Base-by-base conservation (phyloP, 2,113 vertebrate genomes). In the Cyanoramphus novaezelandiae region DNA sequence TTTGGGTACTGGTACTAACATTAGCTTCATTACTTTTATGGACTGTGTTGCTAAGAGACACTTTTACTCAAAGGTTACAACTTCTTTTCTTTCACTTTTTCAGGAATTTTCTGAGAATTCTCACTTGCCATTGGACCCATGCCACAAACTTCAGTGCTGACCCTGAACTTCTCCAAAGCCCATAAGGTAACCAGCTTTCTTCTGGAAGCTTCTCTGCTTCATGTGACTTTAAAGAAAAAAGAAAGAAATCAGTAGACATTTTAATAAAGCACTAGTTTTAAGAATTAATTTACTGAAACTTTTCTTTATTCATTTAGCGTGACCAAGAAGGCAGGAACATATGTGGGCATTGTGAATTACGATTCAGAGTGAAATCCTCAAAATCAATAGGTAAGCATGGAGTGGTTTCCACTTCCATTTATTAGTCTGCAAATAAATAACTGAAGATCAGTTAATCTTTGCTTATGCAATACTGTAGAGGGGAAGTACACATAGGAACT, bases 221-320 rank as follows among this genome's bases (percentile, higher is more conserved):
- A 77, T 5, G 5, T n/a, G 21, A 62, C 13, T 76, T 92, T 23
- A 57, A 87, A 78, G 7, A 52, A 89, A 80, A 90, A 24, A 46
- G 39, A 28, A 46, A 39, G 39, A 7, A 59, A 1, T 39, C 23
- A 81, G 41, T 31, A 53, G 17, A 25, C 3, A 63, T 74, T 78
- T 95, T 72, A 81, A 90, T 67, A 75, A 74, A 78, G 53, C 16
- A 62, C 6, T 6, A 19, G 27, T 62, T 57, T 67, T 53, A 67
- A 80, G 41, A 95, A 78, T 50, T 76, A 33, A 72, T 92, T 59
- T 70, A 74, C 28, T 74, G 46, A 92, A 86, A 71, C 44, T 77
- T 83, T 60, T 64, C 16, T 88, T 52, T 31, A 44, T 79, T 68
- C 1, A 5, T 46, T 89, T 67, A 71, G 23, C 0, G 0, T 35